Evolutionary conservation across 2,797 vertebrate genomes (phyloP).

Genomic region (Acanthopagrus latus): DNA sequence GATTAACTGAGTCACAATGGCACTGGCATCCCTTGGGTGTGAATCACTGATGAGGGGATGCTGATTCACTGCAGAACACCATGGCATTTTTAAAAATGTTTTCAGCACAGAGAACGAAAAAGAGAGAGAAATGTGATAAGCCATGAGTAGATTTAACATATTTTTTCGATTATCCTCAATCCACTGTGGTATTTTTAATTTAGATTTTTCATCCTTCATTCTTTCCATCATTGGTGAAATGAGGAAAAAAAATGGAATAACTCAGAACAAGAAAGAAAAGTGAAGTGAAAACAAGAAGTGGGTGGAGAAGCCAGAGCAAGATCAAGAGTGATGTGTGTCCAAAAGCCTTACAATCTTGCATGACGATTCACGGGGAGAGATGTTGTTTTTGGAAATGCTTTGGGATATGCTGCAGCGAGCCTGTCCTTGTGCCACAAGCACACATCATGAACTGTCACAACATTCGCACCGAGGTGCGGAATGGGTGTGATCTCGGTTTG

Average conservation of each 20-base stretch:
- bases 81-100: background rate
- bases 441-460: slow-evolving; percentile 41
- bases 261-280: slow-evolving; percentile 11
- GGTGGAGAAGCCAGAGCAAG: slow-evolving; percentile 19
- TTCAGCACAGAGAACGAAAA: background rate
- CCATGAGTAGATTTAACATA: slow-evolving; percentile 25
- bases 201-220: slow-evolving; percentile 14
- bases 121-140: slow-evolving; percentile 11
- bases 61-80: slow-evolving; percentile 18
- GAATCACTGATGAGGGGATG: slow-evolving; percentile 44
- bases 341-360: slow-evolving; percentile 33
- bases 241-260: background rate
- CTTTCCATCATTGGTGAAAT: slow-evolving; percentile 4
- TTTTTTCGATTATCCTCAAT: slow-evolving; percentile 42
- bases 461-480: slow-evolving; percentile 35
- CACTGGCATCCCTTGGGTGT: slow-evolving; percentile 15
- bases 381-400: slow-evolving; percentile 56
- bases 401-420: slow-evolving; percentile 37
- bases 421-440: slow-evolving; percentile 29
- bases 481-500: slow-evolving; percentile 32
- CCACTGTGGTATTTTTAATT: slow-evolving; percentile 40
- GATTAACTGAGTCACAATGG: slow-evolving; percentile 41
- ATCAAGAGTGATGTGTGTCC: slow-evolving; percentile 36
- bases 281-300: slow-evolving; percentile 45
- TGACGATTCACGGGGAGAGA: slow-evolving; percentile 25